Evolutionary conservation across 2,888 invertebrate genomes (phyloP).

Genomic region (Acanthosepion pharaonis): DNA sequence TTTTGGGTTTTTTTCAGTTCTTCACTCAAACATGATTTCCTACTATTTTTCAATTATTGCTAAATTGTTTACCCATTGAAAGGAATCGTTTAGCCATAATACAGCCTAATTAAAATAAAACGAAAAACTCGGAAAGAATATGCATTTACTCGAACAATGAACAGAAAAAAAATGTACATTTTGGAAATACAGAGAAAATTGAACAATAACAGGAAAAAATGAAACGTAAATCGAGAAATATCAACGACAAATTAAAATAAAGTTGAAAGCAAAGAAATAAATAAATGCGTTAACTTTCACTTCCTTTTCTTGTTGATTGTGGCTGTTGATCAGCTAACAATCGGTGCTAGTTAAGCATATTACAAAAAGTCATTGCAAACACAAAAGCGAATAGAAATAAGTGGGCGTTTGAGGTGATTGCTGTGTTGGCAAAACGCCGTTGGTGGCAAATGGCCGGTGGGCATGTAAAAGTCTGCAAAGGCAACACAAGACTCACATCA

Average conservation of each 20-base stretch:
- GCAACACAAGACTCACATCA: too few species aligned
- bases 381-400: not conserved
- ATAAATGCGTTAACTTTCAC: too few species aligned
- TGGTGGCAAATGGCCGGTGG: not conserved
- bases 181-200: too few species aligned
- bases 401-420: not conserved
- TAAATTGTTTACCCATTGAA: constrained; percentile 6
- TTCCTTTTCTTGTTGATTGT: not conserved
- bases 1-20: too few species aligned
- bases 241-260: too few species aligned
- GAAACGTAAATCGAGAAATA: too few species aligned
- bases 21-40: not conserved
- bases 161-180: not conserved
- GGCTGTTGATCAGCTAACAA: not conserved
- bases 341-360: not conserved
- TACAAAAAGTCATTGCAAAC: not conserved
- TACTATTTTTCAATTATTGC: not conserved
- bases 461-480: not conserved
- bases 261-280: too few species aligned
- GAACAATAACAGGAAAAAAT: too few species aligned
- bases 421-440: not conserved
- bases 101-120: constrained; percentile 20
- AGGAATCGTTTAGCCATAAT: constrained; percentile 20
- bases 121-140: not conserved
- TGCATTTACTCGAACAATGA: not conserved